These are phyloP conservation scores for Trogon surrucura DNA, from an alignment of 2,113 vertebrate species.

Conservation along the genomic window DNA sequence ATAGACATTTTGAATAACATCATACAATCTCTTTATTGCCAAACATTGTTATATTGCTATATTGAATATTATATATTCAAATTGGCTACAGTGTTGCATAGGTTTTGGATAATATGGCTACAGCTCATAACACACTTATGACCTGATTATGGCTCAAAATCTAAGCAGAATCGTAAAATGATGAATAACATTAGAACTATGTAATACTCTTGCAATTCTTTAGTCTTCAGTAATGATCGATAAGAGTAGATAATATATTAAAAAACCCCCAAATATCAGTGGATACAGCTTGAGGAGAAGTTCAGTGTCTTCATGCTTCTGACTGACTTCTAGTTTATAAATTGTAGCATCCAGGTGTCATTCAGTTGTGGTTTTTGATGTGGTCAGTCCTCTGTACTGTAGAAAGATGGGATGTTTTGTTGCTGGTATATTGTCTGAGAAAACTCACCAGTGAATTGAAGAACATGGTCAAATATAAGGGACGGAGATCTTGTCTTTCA, in stretches of 20 bases:
- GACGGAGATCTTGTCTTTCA: neutral
- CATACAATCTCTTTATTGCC: neutral
- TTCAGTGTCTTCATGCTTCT: neutral
- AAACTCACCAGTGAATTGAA: neutral
- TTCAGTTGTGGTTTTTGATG: neutral
- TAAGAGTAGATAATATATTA: neutral
- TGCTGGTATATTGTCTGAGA: neutral
- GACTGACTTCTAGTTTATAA: neutral
- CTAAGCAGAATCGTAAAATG: neutral
- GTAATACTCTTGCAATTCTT: neutral
- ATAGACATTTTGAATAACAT: neutral
- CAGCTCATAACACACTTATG: neutral
- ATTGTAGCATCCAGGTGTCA: neutral
- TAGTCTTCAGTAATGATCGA: neutral
- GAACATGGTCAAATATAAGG: neutral
- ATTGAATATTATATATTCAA: neutral
- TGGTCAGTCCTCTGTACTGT: neutral
- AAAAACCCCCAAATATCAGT: neutral
- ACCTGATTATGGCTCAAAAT: neutral
- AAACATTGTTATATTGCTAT: neutral
- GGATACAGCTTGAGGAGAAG: neutral
- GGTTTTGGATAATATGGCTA: neutral
- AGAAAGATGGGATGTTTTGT: fast-evolving
- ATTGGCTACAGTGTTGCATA: neutral
- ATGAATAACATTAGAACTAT: neutral